Evolutionary conservation across 1,140 invertebrate species (phyloP), one percentile per base, ranked within the genome.

Genomic region (Pygmarrhopalites habei): DNA sequence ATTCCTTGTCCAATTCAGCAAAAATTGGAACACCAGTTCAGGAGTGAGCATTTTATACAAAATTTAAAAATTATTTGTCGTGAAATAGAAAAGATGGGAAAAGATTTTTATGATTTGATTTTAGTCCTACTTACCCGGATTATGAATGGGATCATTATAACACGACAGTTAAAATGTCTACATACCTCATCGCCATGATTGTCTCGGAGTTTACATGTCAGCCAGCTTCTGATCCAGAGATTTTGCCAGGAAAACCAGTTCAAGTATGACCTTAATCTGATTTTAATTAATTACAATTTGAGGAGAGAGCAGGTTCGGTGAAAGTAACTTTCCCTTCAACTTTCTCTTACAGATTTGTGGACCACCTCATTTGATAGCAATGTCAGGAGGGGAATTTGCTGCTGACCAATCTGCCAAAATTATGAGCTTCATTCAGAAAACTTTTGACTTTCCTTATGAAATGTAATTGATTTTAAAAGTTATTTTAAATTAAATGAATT

Each of bases 371-470:
- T 89, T 90, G 73, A 85, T 89, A 10, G 74, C 92, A 28, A 79
- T 85, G 2, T 83, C 93, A 2, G 90, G 90, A 15, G 65, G 65
- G 7, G 35, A 44, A n/a, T 63, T 58, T 46, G 60, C 60, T 41
- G 65, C 65, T 17, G 57, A 62, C 0, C 25, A 58, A 7, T 60
- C 65, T 0, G 86, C 86, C 0, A 84, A 84, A 72, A 84, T 94
- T 49, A 77, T 97, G 0, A 80, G 81, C 51, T 90, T 85, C 71
- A 88, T 86, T 71, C 90, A 93, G 73, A 79, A 89, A 1, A 95
- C 87, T 72, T 96, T 95, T 71, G 80, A 83, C 60, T 83, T 12
- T 5, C 46, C 46, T 7, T 49, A 49, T 23, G 46, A 89, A 17
- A 78, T 81, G 46, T 91, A 86, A n/a, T n/a, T n/a, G n/a, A n/a